phyloP scores from a whole-genome alignment of 2,113 vertebrate species.

The Ageneiosus marmoratus region DNA sequence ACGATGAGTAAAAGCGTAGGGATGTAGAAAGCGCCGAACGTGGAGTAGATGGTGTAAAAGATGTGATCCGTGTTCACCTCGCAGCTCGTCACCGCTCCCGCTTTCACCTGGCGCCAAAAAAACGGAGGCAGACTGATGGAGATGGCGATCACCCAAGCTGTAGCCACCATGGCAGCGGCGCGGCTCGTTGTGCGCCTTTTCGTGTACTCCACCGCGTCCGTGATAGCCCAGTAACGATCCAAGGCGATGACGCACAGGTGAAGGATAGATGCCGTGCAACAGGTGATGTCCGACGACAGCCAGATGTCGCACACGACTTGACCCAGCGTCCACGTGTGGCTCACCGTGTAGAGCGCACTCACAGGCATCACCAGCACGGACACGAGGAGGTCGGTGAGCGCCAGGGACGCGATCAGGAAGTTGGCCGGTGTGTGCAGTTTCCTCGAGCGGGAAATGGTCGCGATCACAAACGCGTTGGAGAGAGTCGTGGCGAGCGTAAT shows the following conservation, averaged over 20 bases:
- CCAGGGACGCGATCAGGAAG: constrained; percentile 94
- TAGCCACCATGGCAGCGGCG: constrained; percentile 88
- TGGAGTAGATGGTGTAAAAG: constrained; percentile 97
- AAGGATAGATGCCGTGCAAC: constrained; percentile 97
- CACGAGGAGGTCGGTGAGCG: constrained; percentile 93
- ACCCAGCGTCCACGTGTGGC: constrained; percentile 91
- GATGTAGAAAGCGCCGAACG: constrained; percentile 95
- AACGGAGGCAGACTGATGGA: constrained; percentile 95
- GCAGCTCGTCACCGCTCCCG: constrained; percentile 83
- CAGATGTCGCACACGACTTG: constrained; percentile 93
- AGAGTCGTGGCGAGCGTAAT: constrained; percentile 91
- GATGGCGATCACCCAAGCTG: constrained; percentile 95
- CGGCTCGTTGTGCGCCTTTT: constrained; percentile 89
- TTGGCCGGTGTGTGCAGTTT: constrained; percentile 98
- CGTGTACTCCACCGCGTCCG: constrained; percentile 93
- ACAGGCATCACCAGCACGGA: constrained; percentile 97
- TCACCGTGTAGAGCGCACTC: constrained; percentile 92
- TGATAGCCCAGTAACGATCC: constrained; percentile 98
- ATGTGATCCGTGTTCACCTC: constrained; percentile 93
- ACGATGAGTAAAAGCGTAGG: constrained; percentile 93
- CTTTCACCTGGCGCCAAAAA: constrained; percentile 94
- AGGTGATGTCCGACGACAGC: constrained; percentile 97
- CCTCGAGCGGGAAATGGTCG: constrained; percentile 90
- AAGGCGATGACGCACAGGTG: constrained; percentile 96
- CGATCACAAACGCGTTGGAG: constrained; percentile 94